Evolutionary conservation across 1,140 invertebrate genomes (phyloP).

Genomic region (Drosophila subobscura): DNA sequence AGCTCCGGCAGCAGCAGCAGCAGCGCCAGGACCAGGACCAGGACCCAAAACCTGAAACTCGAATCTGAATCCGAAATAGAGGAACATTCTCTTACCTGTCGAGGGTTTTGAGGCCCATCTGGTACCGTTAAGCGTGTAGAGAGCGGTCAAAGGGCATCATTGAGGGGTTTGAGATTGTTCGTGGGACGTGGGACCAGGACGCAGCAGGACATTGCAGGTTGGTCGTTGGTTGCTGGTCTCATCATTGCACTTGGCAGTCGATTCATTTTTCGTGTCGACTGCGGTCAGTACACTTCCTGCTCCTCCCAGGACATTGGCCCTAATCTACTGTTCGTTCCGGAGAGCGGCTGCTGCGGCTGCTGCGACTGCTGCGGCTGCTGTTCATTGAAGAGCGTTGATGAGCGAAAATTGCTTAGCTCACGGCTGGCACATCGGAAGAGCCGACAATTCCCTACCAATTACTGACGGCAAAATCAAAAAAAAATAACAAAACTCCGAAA

Average conservation of each 20-base stretch:
- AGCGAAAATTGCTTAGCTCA: slow-evolving; percentile 70
- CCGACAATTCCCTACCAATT: slow-evolving; percentile 30
- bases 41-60: too few relatives aligned
- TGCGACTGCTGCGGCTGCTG: too few relatives aligned
- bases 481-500: slow-evolving; percentile 37
- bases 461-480: slow-evolving; percentile 53
- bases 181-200: slow-evolving; percentile 8
- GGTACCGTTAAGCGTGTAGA: slow-evolving; percentile 65
- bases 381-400: slow-evolving; percentile 32
- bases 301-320: slow-evolving; percentile 39
- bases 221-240: background rate
- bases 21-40: slow-evolving; percentile 1
- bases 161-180: too few relatives aligned
- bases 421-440: background rate
- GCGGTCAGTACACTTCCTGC: slow-evolving; percentile 73
- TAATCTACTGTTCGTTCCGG: slow-evolving; percentile 46
- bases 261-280: slow-evolving; percentile 70
- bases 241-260: slow-evolving; percentile 66
- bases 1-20: slow-evolving; percentile 34
- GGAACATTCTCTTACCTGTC: background rate
- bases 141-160: too few relatives aligned
- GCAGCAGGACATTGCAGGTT: slow-evolving; percentile 52
- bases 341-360: slow-evolving; percentile 8
- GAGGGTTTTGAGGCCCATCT: slow-evolving; percentile 40
- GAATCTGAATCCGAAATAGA: too few relatives aligned